Conservation (phyloP, 2,113 vertebrate genomes). For the Thalassoma bifasciatum region DNA sequence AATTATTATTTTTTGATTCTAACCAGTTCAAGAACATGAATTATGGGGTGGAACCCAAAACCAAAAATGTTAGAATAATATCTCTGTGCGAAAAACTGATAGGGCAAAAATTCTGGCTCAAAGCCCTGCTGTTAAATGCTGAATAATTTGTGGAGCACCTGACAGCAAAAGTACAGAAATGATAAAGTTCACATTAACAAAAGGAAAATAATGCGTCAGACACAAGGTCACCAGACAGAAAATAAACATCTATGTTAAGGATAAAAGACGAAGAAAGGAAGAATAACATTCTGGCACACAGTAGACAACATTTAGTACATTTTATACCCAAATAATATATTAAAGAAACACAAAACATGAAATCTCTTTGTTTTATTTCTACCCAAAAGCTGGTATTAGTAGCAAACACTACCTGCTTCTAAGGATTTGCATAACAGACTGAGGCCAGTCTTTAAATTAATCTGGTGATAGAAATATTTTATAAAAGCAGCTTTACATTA, state of each 20-base stretch:
- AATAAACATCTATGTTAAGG: background rate
- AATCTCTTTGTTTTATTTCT: background rate
- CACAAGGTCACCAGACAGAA: too few relatives aligned
- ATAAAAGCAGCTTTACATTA: slow-evolving; percentile 18
- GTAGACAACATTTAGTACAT: background rate
- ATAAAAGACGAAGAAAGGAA: too few relatives aligned
- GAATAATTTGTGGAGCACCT: background rate
- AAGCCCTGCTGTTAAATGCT: too few relatives aligned
- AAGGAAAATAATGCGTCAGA: too few relatives aligned
- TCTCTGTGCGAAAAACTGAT: too few relatives aligned
- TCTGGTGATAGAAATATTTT: slow-evolving; percentile 12
- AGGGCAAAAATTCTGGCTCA: too few relatives aligned
- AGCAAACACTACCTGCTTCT: background rate
- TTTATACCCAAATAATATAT: background rate
- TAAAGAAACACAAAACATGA: background rate
- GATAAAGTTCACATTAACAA: too few relatives aligned
- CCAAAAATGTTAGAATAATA: too few relatives aligned
- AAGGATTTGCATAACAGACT: slow-evolving; percentile 10
- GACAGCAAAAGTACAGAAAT: background rate
- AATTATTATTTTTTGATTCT: too few relatives aligned
- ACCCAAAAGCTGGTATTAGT: background rate
- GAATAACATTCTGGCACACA: background rate
- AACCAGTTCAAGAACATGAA: too few relatives aligned
- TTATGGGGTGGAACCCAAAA: too few relatives aligned
- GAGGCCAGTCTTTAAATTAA: slow-evolving; percentile 1